Evolutionary conservation across 2,113 vertebrate species (phyloP), one percentile per base, ranked within the genome.

Genomic region (Hippocampus barbouri): DNA sequence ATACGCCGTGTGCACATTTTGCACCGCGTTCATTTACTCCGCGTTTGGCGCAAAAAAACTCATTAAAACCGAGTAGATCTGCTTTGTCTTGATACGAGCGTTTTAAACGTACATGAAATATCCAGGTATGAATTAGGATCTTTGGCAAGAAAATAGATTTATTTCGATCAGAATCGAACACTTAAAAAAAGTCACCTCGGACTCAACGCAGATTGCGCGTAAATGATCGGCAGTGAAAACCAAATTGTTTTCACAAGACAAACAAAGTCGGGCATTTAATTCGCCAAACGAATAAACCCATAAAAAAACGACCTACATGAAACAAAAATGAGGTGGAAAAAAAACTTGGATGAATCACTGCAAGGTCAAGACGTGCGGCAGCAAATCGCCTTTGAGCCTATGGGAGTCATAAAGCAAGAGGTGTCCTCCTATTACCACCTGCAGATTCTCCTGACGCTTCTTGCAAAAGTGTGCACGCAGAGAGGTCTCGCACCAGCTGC

Each of bases 341-440:
- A 20, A 72, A 61, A 89, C 90, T 82, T 87, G 88, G 65, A 70
- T 73, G 64, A 72, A 69, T 76, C 80, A 79, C 68, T 34, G 67
- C 8, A 51, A 69, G 82, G 80, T 68, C 77, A 70, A 79, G 72
- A 81, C 81, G 81, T 86, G 30, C 79, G 63, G 68, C 54, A 59
- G 68, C 72, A 63, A 88, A 45, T 23, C 38, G 79, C 68, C 68
- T 66, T 68, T 73, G 49, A 80, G 73, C 81, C 79, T 74, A 68
- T 82, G 73, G 82, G 75, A 78, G 77, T 76, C 77, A 79, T 60
- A 82, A 76, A 38, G 47, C 54, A 84, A 82, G 72, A 51, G 23
- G 64, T 71, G 73, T 70, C 73, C 74, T 75, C 73, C 83, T 86
- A 72, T 87, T 81, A 79, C 70, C 84, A 90, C 84, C 84, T 83